These are phyloP conservation scores for Stegana nigrithorax DNA, from an alignment of 2,888 invertebrate species.

Conservation along the genomic window DNA sequence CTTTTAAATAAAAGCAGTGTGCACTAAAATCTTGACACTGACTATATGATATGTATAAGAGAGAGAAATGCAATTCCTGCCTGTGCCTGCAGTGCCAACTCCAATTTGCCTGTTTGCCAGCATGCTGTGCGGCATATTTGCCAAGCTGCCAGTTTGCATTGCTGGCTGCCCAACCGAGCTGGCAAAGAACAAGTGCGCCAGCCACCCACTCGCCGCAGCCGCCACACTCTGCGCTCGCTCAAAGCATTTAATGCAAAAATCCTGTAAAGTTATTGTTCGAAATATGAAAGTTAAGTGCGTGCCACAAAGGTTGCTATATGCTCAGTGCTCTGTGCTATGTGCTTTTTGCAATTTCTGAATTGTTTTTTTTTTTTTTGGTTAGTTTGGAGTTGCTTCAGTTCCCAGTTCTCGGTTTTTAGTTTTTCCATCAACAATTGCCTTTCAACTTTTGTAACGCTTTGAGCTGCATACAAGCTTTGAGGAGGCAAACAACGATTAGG, in stretches of 20 bases:
- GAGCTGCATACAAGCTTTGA: background rate
- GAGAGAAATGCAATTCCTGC: too few relatives aligned
- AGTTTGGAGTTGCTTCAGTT: background rate
- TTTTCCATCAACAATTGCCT: slow-evolving; percentile 1
- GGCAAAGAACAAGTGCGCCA: too few relatives aligned
- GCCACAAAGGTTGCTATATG: background rate
- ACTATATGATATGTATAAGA: too few relatives aligned
- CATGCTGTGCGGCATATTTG: slow-evolving; percentile 50
- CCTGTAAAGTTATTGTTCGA: slow-evolving; percentile 40
- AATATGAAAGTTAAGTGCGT: slow-evolving; percentile 24
- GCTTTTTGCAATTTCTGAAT: background rate
- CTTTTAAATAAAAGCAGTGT: too few relatives aligned
- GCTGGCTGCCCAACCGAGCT: too few relatives aligned
- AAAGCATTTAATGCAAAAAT: slow-evolving; percentile 33
- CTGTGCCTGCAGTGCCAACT: slow-evolving; percentile 25
- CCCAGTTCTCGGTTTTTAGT: too few relatives aligned
- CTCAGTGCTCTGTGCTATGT: too few relatives aligned
- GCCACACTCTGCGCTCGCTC: background rate
- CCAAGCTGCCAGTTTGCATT: too few relatives aligned
- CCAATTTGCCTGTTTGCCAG: slow-evolving; percentile 45
- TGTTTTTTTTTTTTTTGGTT: background rate
- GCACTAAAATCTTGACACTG: too few relatives aligned
- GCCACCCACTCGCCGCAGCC: too few relatives aligned
- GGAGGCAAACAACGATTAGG: background rate
- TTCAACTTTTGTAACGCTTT: background rate